Conservation (phyloP, 2,113 vertebrate genomes). For the Cebidichthys violaceus region DNA sequence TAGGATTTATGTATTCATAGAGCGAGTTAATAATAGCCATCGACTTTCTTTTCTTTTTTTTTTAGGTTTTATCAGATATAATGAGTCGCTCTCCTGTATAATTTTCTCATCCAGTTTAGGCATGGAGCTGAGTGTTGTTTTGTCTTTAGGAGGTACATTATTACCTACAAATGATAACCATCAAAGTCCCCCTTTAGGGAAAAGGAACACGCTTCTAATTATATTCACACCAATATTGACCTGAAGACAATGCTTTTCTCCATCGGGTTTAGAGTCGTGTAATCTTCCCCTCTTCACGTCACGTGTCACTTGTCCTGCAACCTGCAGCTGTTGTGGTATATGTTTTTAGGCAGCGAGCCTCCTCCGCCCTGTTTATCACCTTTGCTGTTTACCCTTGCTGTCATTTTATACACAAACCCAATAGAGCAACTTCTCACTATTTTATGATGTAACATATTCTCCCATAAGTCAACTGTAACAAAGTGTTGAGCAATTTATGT, state of each 20-base stretch:
- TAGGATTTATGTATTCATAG: constrained; percentile 39
- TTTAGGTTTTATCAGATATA: constrained; percentile 54
- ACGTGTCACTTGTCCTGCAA: constrained; percentile 60
- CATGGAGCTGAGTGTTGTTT: constrained; percentile 71
- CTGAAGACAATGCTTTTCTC: constrained; percentile 68
- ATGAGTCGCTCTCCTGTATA: constrained; percentile 70
- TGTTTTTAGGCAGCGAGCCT: constrained; percentile 39
- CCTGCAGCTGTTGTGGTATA: constrained; percentile 61
- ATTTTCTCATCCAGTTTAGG: constrained; percentile 72
- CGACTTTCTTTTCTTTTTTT: constrained; percentile 34
- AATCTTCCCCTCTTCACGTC: constrained; percentile 48
- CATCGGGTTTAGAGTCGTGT: constrained; percentile 49
- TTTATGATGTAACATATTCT: constrained; percentile 38
- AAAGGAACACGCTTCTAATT: constrained; percentile 75
- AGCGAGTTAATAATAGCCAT: constrained; percentile 56
- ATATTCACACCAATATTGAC: constrained; percentile 72
- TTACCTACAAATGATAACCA: constrained; percentile 80
- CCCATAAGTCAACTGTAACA: constrained; percentile 52
- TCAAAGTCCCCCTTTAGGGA: constrained; percentile 66
- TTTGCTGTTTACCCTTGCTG: constrained; percentile 54
- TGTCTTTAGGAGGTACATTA: constrained; percentile 80
- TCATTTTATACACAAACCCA: constrained; percentile 43
- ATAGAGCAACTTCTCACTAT: constrained; percentile 38
- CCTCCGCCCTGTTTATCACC: constrained; percentile 64
- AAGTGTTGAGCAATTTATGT: constrained; percentile 35